Base-by-base conservation (phyloP, 2,113 vertebrate genomes). In the Triplophysa siluroides region DNA sequence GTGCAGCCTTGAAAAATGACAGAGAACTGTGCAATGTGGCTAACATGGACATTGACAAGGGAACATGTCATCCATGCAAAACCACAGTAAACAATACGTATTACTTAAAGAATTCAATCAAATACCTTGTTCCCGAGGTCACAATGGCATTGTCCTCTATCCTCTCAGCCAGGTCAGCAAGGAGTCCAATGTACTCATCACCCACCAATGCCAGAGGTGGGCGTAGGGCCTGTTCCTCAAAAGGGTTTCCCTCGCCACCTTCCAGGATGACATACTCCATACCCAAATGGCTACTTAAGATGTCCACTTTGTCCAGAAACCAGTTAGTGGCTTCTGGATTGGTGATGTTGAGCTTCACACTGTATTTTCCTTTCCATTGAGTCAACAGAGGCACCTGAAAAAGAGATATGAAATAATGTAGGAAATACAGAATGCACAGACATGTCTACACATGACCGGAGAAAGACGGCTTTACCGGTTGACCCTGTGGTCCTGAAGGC, bases 321-420 rank as follows among this genome's bases (percentile, higher is more conserved):
- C 95, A 97, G 86, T 80, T 83, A 52, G 92, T 90, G 0, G 94
- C 95, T 13, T 65, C 90, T n/a, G 93, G 87, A 21, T 93, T 95
- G 81, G 91, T 94, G 86, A 95, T 86, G 19, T 97, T 96, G 67
- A 97, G 90, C 87, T 94, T 94, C 56, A 94, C 93, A 0, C 94
- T 94, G 78, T 95, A 94, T 80, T 75, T 92, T 23, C 94, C 94
- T 85, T 86, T 93, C 95, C 95, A 96, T 45, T 87, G 91, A 78
- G 89, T 93, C 89, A 97, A 89, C 85, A 96, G 83, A 0, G 95
- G 96, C 66, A 94, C 84, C 96, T 97, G 45, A 10, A 9, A 21
- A 33, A 13, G 0, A 73, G 4, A 16, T 16, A 54, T 16, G 14
- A 18, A 78, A 41, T 2, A 24, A 23, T n/a, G 29, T 58, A 8